Percentiles rank a stretch among this genome's conserved stretches.
Evolutionary conservation across 2,797 vertebrate genomes (phyloP).

Genomic region (Ceryle rudis): DNA sequence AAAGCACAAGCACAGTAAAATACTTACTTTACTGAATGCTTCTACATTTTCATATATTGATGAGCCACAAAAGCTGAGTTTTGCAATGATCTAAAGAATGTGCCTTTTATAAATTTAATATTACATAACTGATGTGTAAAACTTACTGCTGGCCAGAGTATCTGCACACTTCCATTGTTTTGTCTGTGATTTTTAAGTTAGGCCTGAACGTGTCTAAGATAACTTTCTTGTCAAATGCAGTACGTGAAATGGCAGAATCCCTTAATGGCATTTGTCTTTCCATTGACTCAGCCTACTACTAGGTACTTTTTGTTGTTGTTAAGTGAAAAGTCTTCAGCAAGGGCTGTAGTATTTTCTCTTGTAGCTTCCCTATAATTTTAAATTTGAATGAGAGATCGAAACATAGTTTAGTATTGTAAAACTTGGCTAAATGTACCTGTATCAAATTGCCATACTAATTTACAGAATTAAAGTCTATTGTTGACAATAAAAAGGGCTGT

Average conservation of each 20-base stretch:
- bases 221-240: slow-evolving; percentile 22
- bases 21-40: slow-evolving; percentile 27
- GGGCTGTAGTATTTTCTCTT: slow-evolving; percentile 17
- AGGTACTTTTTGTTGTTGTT: neutral
- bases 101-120: slow-evolving; percentile 72
- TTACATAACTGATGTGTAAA: neutral
- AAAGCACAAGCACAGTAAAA: slow-evolving; percentile 57
- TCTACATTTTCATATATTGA: slow-evolving; percentile 16
- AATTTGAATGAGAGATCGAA: slow-evolving; percentile 22
- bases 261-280: neutral
- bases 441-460: slow-evolving; percentile 28
- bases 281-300: neutral
- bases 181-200: slow-evolving; percentile 22
- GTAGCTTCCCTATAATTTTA: slow-evolving; percentile 32
- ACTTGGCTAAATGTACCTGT: slow-evolving; percentile 49
- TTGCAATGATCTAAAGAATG: slow-evolving; percentile 49
- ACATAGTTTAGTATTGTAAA: slow-evolving; percentile 23
- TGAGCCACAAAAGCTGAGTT: slow-evolving; percentile 27
- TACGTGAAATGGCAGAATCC: neutral
- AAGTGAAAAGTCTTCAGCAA: slow-evolving; percentile 16
- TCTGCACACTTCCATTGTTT: slow-evolving; percentile 26
- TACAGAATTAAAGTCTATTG: slow-evolving; percentile 56
- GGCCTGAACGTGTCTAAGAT: slow-evolving; percentile 1
- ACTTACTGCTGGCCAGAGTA: slow-evolving; percentile 52
- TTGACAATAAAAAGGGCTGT: slow-evolving; percentile 32